phyloP scores from a whole-genome alignment of 2,888 invertebrate species.

The Leucoptera coffeella region DNA sequence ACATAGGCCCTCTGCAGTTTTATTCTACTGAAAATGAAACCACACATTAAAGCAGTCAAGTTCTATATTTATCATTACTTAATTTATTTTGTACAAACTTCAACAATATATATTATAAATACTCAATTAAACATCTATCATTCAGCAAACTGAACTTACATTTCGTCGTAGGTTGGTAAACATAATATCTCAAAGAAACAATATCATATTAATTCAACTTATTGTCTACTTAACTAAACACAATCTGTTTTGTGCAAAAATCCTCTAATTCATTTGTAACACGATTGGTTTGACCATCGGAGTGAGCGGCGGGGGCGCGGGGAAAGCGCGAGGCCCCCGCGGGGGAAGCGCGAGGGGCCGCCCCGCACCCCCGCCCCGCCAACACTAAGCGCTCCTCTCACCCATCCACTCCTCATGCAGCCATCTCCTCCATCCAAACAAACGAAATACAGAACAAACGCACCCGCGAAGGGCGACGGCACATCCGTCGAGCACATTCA shows the following conservation, averaged over 20 bases:
- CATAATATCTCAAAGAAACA: too few species aligned
- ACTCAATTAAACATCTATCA: slow-evolving; percentile 54
- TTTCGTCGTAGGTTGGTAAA: slow-evolving; percentile 50
- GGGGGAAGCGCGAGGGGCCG: slow-evolving; percentile 11
- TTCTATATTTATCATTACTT: slow-evolving; percentile 57
- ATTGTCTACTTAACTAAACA: slow-evolving; percentile 56
- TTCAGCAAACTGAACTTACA: slow-evolving; percentile 55
- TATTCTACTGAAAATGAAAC: slow-evolving; percentile 23
- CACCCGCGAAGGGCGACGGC: background rate
- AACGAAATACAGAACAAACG: background rate
- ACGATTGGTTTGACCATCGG: slow-evolving; percentile 45
- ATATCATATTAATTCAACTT: slow-evolving; percentile 49
- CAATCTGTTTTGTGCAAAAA: slow-evolving; percentile 54
- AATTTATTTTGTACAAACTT: slow-evolving; percentile 58
- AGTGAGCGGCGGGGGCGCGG: background rate
- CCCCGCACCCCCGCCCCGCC: slow-evolving; percentile 11
- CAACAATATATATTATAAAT: slow-evolving; percentile 57
- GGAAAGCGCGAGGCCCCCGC: slow-evolving; percentile 3
- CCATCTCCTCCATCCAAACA: background rate
- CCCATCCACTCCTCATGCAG: background rate
- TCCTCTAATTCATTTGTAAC: slow-evolving; percentile 48
- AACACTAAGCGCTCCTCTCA: background rate
- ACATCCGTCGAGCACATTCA: slow-evolving; percentile 32
- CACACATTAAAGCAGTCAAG: slow-evolving; percentile 46
- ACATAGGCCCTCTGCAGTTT: slow-evolving; percentile 43